phyloP scores from a whole-genome alignment of 2,888 invertebrate genomes.

The Orthosia cruda region DNA sequence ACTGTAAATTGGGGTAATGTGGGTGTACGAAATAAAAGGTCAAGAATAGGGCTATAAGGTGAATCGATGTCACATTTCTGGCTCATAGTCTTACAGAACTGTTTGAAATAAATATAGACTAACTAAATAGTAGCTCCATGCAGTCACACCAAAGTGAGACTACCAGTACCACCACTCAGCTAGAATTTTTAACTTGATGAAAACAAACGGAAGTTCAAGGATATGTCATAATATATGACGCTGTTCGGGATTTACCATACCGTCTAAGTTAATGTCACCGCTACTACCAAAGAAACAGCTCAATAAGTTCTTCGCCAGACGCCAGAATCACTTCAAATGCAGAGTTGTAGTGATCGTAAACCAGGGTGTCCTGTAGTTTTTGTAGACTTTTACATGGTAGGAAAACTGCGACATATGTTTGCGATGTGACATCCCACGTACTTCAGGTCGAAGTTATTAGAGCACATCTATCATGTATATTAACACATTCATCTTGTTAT shows the following conservation, averaged over 20 bases:
- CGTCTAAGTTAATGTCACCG: not conserved
- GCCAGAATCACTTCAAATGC: not conserved
- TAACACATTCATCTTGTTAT: conserved; percentile 38
- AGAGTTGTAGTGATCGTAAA: not conserved
- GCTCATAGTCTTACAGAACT: not conserved
- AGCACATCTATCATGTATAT: conserved; percentile 40
- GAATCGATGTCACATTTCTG: not conserved
- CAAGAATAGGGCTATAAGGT: not conserved
- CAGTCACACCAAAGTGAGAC: too few relatives aligned
- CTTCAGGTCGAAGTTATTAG: conserved; percentile 36
- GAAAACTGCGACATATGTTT: conserved; percentile 10
- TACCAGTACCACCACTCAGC: too few relatives aligned
- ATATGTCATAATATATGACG: too few relatives aligned
- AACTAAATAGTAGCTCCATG: too few relatives aligned
- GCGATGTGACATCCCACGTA: conserved; percentile 21
- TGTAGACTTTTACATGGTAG: not conserved
- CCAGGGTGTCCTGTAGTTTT: not conserved
- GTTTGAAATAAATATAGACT: not conserved
- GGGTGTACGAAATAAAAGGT: conserved; percentile 7
- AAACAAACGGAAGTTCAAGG: too few relatives aligned
- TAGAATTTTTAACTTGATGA: too few relatives aligned
- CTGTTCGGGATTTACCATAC: too few relatives aligned
- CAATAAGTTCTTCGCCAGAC: not conserved
- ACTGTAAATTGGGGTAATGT: conserved; percentile 24
- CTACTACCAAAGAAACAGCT: not conserved